Evolutionary conservation across 2,888 invertebrate species (phyloP), one percentile per base, ranked within the genome.

Genomic region (Macrosoma leucophasiata): DNA sequence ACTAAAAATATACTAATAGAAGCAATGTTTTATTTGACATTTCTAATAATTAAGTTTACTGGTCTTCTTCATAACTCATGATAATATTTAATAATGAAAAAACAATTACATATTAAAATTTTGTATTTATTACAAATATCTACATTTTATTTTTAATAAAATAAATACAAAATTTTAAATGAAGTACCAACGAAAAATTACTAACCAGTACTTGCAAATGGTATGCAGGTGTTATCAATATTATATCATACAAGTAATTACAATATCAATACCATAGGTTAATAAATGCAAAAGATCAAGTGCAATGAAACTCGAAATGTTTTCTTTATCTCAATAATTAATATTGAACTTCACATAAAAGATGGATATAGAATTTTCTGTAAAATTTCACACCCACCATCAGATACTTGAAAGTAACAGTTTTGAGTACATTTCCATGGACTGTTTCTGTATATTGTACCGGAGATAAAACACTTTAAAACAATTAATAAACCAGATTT

Each of bases 271-370:
- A 84, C 84, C 79, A 69, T 84, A 82, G 76, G 84, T 84, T 84
- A 82, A 84, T 85, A 84, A 85, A 85, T 84, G 85, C 85, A 84
- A 81, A 81, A 84, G 77, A 84, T 82, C 79, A 79, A 85, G 84
- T 84, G 84, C 84, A 82, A 76, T 76, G 61, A 76, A 78, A 78
- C 69, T 74, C 67, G 60, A 73, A 52, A 62, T 61, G 58, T 60
- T 66, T 62, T 57, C 57, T 56, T 64, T 67, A 60, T 62, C 58
- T 68, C 66, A 68, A 65, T 62, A 66, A 62, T 62, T 58, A 64
- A 60, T 67, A 70, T 68, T 58, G 66, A 74, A 73, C 62, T 70
- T 68, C 62, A 62, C 59, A 59, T 65, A 71, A 65, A 66, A 66
- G 63, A 63, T 60, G 50, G 41, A 54, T 52, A 48, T 52, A 46